Conservation (phyloP, 2,888 invertebrate species). For the Gortyna flavago region DNA sequence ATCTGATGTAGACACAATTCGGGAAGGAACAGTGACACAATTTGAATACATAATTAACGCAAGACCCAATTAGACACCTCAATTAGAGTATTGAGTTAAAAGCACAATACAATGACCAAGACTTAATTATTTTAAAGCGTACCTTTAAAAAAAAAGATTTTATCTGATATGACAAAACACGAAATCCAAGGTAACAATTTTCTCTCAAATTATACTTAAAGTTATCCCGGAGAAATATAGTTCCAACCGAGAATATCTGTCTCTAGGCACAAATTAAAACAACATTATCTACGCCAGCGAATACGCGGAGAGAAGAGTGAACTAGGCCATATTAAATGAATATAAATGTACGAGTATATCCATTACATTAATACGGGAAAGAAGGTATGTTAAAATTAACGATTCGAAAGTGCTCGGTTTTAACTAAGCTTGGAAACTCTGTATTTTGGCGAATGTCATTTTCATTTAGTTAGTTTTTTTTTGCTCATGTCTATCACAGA, state of each 20-base stretch:
- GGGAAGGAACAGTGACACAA: too few relatives aligned
- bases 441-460: neutral
- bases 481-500: too few relatives aligned
- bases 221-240: neutral
- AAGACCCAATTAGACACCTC: too few relatives aligned
- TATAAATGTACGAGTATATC: neutral
- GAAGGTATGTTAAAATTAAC: constrained; percentile 6
- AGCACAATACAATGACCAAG: too few relatives aligned
- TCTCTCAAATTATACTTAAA: neutral
- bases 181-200: neutral
- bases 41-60: too few relatives aligned
- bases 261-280: constrained; percentile 9
- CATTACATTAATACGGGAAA: neutral
- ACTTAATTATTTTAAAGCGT: too few relatives aligned
- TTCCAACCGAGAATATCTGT: neutral
- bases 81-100: too few relatives aligned
- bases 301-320: neutral
- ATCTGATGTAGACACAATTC: too few relatives aligned
- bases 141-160: too few relatives aligned
- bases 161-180: neutral
- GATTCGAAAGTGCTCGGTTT: neutral
- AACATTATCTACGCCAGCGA: neutral
- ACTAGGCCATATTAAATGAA: neutral
- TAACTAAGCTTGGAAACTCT: neutral
- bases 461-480: too few relatives aligned